These are phyloP conservation scores for Caenorhabditis tropicalis DNA, from an alignment of 1,140 invertebrate genomes.

Conservation along the genomic window DNA sequence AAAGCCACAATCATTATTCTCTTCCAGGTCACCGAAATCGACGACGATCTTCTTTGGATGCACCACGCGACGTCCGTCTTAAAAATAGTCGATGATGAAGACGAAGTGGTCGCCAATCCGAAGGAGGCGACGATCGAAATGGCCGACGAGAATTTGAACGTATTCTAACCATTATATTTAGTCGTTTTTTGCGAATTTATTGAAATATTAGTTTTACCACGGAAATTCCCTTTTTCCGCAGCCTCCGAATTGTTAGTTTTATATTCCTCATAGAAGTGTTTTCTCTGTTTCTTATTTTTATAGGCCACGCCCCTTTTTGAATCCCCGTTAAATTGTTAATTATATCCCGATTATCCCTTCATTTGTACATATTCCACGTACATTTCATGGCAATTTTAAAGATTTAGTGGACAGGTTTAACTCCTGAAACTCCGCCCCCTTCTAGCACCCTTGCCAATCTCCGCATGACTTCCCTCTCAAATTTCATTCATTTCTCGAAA, in stretches of 20 bases:
- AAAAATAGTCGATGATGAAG: constrained; percentile 9
- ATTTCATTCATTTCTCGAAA: too few relatives aligned
- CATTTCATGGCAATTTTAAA: too few relatives aligned
- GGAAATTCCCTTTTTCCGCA: background rate
- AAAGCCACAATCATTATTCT: background rate
- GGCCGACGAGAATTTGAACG: background rate
- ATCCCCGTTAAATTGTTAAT: background rate
- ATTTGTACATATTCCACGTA: background rate
- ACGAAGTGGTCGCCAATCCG: background rate
- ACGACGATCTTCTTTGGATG: background rate
- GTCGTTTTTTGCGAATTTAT: background rate
- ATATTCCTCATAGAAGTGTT: background rate
- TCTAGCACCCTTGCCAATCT: too few relatives aligned
- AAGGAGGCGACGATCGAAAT: background rate
- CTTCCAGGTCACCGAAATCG: background rate
- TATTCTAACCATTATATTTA: background rate
- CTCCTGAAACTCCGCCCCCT: too few relatives aligned
- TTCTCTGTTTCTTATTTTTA: background rate
- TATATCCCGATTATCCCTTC: background rate
- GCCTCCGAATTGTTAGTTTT: constrained; percentile 27
- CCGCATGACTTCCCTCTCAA: too few relatives aligned
- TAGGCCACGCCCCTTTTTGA: too few relatives aligned
- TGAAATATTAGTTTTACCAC: background rate
- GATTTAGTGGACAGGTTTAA: too few relatives aligned
- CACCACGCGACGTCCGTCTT: background rate